Evolutionary conservation across 2,797 vertebrate genomes (phyloP).

Genomic region (Setipinna tenuifilis): DNA sequence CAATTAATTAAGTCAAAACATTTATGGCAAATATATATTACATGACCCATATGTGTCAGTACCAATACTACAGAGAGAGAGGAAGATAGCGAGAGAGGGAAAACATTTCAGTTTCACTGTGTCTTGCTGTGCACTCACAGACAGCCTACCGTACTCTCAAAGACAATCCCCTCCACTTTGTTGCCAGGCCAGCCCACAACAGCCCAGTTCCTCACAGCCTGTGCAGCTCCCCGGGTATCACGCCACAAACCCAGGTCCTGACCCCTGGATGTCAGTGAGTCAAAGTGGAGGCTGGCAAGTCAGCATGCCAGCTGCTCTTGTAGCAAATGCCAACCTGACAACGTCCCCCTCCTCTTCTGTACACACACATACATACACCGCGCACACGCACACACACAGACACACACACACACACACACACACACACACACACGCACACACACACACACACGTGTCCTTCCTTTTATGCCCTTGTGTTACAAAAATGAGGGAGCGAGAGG

Average conservation of each 20-base stretch:
- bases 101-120: too few species aligned
- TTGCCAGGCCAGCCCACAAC: neutral
- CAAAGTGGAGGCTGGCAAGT: neutral
- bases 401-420: constrained; percentile 26
- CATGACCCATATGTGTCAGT: neutral
- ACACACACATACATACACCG: neutral
- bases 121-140: too few species aligned
- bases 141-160: too few species aligned
- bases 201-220: neutral
- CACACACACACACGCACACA: constrained; percentile 18
- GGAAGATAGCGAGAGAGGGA: neutral
- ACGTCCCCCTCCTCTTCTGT: neutral
- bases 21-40: neutral
- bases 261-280: neutral
- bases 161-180: too few species aligned
- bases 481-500: neutral
- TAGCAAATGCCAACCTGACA: constrained; percentile 9
- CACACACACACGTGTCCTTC: neutral
- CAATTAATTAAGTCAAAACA: constrained; percentile 1
- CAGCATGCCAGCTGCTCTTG: neutral
- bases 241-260: neutral
- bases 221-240: neutral
- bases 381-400: neutral
- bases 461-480: neutral
- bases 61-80: neutral